Evolutionary conservation across 2,797 vertebrate genomes (phyloP), one percentile per base, ranked within the genome.

Genomic region (Lacerta viridis): DNA sequence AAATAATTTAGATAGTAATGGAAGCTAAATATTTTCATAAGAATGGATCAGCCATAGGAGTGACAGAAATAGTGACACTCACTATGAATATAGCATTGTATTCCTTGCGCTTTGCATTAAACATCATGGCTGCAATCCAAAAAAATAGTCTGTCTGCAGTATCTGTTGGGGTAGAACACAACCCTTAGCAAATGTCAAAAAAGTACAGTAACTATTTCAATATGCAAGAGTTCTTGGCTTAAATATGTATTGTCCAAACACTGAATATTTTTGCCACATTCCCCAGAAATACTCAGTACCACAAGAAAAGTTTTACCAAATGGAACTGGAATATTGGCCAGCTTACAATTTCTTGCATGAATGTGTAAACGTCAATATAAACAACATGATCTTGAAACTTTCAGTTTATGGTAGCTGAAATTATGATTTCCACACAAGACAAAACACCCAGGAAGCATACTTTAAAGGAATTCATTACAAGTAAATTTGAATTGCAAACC

Each of bases 161-260:
- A 50, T 50, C 36, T 46, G 71, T 39, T 46, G 59, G 23, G 23
- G 41, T 50, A 6, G 23, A 55, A 8, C 18, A n/a, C 74, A 81
- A n/a, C 85, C 0, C 23, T 87, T 84, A 33, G 2, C 69, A 74
- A 4, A 86, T 64, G 7, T 89, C 86, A 87, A 20, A 81, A 5
- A 90, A 86, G 85, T n/a, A 69, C 23, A 92, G 75, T 41, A 92
- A 90, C 39, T 85, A 39, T 81, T 86, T 90, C 36, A 23, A 36
- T 59, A 43, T 74, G 55, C 75, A 90, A 33, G 41, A 93, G 89
- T 61, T 69, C 61, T 78, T 8, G 79, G 77, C 72, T 55, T 39
- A n/a, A 39, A 76, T 75, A 85, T 33, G 66, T 29, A 59, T 81
- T 27, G 82, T 61, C 64, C 25, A 23, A 80, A 88, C 78, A 76